phyloP scores from a whole-genome alignment of 2,113 vertebrate genomes.

The Mobula birostris region DNA sequence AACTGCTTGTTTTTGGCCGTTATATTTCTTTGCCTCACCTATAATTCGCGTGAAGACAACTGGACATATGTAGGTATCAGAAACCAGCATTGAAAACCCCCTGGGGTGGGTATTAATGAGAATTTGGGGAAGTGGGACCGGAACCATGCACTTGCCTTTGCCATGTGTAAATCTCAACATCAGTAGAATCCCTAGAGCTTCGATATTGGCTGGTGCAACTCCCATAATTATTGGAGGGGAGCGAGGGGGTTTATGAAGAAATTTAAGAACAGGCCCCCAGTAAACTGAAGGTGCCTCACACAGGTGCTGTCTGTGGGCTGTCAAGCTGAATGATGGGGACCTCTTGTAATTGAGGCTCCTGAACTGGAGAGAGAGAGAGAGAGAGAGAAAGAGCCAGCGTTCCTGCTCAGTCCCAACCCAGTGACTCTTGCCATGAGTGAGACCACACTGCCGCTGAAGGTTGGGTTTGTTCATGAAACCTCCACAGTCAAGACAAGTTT shows the following conservation, averaged over 20 bases:
- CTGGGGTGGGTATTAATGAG: no score
- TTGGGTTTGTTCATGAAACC: neutral
- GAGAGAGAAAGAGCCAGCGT: neutral
- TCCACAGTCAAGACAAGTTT: neutral
- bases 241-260: neutral
- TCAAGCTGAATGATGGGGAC: neutral
- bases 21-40: no score
- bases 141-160: neutral
- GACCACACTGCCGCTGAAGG: neutral
- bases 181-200: neutral
- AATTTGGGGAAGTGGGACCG: neutral
- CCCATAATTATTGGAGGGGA: neutral
- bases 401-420: neutral
- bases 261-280: neutral
- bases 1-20: no score
- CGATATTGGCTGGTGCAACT: neutral
- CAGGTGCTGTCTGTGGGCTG: neutral
- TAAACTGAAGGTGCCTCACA: neutral
- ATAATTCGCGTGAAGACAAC: no score
- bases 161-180: neutral
- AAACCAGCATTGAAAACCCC: no score
- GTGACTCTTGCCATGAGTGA: neutral
- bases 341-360: no score
- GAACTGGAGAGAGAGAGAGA: neutral
- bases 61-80: no score